Base-by-base conservation (phyloP, 2,888 invertebrate species). In the Amphimallon solstitiale region DNA sequence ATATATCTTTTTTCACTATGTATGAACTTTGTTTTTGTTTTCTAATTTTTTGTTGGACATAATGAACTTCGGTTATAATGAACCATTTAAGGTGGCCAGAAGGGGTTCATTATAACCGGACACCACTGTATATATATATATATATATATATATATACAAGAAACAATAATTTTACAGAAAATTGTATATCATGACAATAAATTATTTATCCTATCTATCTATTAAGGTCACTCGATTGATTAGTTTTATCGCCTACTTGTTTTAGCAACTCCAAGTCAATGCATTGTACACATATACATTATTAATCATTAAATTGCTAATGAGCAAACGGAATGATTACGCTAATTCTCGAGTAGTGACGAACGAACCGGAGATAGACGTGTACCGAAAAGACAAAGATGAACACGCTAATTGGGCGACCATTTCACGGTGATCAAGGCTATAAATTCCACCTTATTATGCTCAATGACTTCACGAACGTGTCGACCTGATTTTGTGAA, bases 361-460 rank as follows among this genome's bases (percentile, higher is more conserved):
- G 19, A 17, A 19, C 17, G 2, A 45, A 45, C 10, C 45, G n/a
- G 45, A 29, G 29, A 29, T 29, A n/a, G n/a, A 29, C 6, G 3
- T 29, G 6, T 29, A 29, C 45, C 19, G 45, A 45, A 45, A 45
- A 19, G 19, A 45, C 19, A 45, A 45, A 15, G 45, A 45, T 17
- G 19, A n/a, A 19, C n/a, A 17, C 40, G n/a, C 15, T 63, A 61
- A 61, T 61, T 61, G 61, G 61, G 43, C 34, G 61, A 17, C 46
- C 45, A 61, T 61, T 61, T 61, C 46, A 46, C 61, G 46, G 23
- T 61, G 46, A 62, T 49, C 35, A 62, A 29, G 48, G 49, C 62
- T 62, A 62, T 37, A 62, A 62, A 62, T 62, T 62, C 38, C 48
- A 37, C 6, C 62, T 15, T 40, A 40, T 56, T 56, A 56, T 40